These are phyloP conservation scores for Tyto alba DNA, from an alignment of 2,113 vertebrate genomes.

Conservation along the genomic window DNA sequence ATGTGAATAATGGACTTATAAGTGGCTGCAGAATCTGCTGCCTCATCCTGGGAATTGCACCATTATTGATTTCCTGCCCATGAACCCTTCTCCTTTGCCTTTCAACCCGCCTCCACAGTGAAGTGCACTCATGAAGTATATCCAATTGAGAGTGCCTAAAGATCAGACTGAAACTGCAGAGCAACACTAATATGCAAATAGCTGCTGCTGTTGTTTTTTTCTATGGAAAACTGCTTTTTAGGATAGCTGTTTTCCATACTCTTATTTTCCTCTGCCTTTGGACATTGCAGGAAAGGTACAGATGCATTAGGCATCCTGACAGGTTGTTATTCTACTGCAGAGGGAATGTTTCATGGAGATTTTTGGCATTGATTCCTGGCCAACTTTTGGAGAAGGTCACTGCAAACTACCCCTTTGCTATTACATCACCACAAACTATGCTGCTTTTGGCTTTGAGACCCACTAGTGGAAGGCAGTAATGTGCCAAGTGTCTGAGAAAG, in stretches of 20 bases:
- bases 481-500: not conserved
- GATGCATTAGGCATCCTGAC: not conserved
- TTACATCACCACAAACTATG: not conserved
- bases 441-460: not conserved
- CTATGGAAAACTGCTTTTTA: not conserved
- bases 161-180: not conserved
- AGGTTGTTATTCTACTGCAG: not conserved
- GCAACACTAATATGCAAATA: not conserved
- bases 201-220: not conserved
- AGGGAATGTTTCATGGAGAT: not conserved
- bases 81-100: not conserved
- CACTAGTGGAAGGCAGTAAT: not conserved
- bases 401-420: not conserved
- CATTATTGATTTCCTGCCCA: constrained; percentile 38
- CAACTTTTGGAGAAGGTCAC: not conserved
- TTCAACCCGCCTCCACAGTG: not conserved
- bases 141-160: not conserved
- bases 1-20: not conserved
- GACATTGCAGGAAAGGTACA: not conserved
- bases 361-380: not conserved
- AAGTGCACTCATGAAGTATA: not conserved
- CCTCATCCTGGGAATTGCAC: constrained; percentile 3
- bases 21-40: constrained; percentile 4
- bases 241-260: not conserved
- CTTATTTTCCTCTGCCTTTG: not conserved